Evolutionary conservation across 2,113 vertebrate genomes (phyloP).

Genomic region (Myotis brandtii): DNA sequence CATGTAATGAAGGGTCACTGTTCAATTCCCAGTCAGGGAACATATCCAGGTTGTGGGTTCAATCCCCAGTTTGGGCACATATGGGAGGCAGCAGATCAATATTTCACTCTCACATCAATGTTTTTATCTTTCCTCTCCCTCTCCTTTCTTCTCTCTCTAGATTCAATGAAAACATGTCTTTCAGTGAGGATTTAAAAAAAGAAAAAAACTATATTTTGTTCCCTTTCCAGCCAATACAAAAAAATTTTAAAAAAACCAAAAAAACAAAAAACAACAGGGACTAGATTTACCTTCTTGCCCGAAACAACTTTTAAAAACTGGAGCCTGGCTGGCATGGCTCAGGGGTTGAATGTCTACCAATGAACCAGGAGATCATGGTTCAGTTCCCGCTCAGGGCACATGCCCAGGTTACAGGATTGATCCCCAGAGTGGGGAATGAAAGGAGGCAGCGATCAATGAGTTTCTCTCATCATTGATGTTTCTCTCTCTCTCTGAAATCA

Average conservation of each 20-base stretch:
- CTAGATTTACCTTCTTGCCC: neutral
- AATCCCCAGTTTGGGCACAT: neutral
- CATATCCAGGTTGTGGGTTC: neutral
- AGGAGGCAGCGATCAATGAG: too few species aligned
- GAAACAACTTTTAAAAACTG: neutral
- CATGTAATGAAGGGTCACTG: neutral
- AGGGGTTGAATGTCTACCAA: too few species aligned
- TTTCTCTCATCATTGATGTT: too few species aligned
- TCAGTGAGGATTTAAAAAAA: neutral
- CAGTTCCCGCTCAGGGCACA: too few species aligned
- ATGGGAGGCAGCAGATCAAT: neutral
- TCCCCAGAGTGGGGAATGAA: too few species aligned
- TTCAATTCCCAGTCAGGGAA: neutral
- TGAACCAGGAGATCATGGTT: too few species aligned
- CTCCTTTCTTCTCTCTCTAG: neutral
- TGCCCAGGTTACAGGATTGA: too few species aligned
- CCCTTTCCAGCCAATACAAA: neutral
- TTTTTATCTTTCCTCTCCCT: neutral
- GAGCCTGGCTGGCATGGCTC: neutral
- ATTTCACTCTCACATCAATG: neutral
- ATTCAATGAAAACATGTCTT: neutral
- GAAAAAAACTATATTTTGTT: neutral
- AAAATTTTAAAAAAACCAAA: neutral
- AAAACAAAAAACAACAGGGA: neutral
- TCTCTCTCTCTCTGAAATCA: too few species aligned